Conservation (phyloP, 2,113 vertebrate genomes). For the Amazona vittata region DNA sequence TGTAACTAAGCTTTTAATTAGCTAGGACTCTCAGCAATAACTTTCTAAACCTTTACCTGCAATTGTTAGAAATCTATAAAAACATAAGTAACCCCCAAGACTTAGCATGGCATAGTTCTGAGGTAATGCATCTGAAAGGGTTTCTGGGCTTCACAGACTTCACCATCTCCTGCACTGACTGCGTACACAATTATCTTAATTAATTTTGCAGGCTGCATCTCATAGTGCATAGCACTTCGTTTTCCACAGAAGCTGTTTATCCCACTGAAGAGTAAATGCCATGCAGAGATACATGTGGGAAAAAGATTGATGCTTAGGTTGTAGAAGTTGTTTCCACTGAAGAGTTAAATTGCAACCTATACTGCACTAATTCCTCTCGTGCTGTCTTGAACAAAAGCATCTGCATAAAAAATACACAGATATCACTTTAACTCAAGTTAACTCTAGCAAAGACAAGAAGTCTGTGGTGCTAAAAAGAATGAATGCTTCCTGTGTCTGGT, state of each 20-base stretch:
- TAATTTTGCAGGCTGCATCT: background rate
- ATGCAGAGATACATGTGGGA: fast-evolving
- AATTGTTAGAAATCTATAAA: background rate
- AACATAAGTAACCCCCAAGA: background rate
- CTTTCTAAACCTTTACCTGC: background rate
- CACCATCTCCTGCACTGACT: background rate
- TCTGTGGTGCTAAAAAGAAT: background rate
- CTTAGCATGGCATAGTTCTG: background rate
- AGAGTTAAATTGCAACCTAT: background rate
- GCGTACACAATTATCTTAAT: background rate
- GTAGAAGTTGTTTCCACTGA: background rate
- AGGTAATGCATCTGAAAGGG: background rate
- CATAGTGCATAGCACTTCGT: background rate
- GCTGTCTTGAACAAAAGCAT: background rate
- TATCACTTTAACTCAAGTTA: background rate
- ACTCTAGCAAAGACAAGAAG: background rate
- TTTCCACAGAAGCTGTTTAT: background rate
- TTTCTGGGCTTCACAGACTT: background rate
- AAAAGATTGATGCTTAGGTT: background rate
- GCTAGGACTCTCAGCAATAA: background rate
- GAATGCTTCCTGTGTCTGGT: background rate
- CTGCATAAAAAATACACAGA: background rate
- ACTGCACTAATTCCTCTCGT: background rate
- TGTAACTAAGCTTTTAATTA: background rate
- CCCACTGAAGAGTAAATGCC: background rate